Evolutionary conservation across 2,888 invertebrate genomes (phyloP).

Genomic region (Caenorhabditis panamensis): DNA sequence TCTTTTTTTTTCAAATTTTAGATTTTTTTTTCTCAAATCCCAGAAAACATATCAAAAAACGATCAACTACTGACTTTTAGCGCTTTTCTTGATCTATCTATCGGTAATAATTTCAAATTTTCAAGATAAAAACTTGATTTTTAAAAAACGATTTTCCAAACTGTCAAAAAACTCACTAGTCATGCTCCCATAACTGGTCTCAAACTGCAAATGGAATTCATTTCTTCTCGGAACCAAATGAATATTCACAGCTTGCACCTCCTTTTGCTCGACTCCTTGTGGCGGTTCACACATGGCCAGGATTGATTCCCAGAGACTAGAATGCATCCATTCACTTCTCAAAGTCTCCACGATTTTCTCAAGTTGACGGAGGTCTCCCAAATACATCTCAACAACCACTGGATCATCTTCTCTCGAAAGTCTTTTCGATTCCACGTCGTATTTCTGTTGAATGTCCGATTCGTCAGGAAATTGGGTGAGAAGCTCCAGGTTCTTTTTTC

Average conservation of each 20-base stretch:
- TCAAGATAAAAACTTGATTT: too few relatives aligned
- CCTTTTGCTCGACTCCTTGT: constrained; percentile 7
- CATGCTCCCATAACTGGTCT: constrained; percentile 27
- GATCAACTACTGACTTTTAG: too few relatives aligned
- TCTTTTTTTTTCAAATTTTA: too few relatives aligned
- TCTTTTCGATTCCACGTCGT: constrained; percentile 35
- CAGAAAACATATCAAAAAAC: too few relatives aligned
- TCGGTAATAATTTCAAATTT: too few relatives aligned
- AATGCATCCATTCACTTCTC: constrained; percentile 63
- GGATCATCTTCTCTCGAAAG: constrained; percentile 61
- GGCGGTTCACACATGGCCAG: constrained; percentile 55
- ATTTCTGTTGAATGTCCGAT: constrained; percentile 51
- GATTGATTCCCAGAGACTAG: constrained; percentile 65
- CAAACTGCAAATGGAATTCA: constrained; percentile 52
- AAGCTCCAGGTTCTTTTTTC: constrained; percentile 17
- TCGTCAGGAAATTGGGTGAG: constrained; percentile 55
- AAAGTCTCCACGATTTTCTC: constrained; percentile 48
- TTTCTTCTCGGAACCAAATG: constrained; percentile 16
- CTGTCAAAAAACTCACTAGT: constrained; percentile 42
- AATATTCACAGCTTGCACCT: constrained; percentile 16
- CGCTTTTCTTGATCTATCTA: too few relatives aligned
- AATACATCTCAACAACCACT: constrained; percentile 61
- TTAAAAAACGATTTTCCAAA: too few relatives aligned
- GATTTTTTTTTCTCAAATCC: too few relatives aligned
- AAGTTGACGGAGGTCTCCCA: constrained; percentile 55